Percentiles rank a stretch among this genome's conserved stretches.
phyloP scores from a whole-genome alignment of 2,113 vertebrate species.

The Psophia crepitans region DNA sequence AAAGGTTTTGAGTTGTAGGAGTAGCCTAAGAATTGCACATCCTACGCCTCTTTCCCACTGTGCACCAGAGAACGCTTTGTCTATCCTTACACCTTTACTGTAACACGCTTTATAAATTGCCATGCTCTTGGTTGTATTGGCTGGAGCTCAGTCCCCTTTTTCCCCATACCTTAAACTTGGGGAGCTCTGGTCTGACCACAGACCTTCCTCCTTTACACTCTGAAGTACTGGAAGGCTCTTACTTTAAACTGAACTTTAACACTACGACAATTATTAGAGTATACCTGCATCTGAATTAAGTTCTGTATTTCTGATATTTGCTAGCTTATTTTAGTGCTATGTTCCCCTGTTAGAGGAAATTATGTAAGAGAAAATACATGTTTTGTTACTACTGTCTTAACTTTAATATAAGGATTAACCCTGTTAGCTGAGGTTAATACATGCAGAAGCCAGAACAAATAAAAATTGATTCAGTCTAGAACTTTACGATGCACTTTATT shows the following conservation, averaged over 20 bases:
- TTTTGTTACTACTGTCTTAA: not conserved
- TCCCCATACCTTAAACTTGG: not conserved
- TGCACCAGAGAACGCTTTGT: not conserved
- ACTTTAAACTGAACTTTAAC: no score
- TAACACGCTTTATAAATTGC: not conserved
- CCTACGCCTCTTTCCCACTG: fast-evolving
- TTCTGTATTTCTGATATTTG: not conserved
- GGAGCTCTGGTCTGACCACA: not conserved
- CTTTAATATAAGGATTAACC: not conserved
- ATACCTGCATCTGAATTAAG: not conserved
- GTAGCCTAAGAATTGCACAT: not conserved
- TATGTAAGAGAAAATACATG: not conserved
- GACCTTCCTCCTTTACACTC: not conserved
- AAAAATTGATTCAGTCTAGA: not conserved
- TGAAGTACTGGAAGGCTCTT: not conserved
- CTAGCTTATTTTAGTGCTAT: not conserved
- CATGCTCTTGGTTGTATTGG: not conserved
- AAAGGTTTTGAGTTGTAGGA: not conserved
- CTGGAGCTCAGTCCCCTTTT: not conserved
- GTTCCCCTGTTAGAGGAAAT: not conserved
- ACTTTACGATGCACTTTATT: not conserved
- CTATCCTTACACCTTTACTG: not conserved
- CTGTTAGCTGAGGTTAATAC: not conserved
- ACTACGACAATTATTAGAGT: not conserved
- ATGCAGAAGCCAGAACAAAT: not conserved